Evolutionary conservation across 1,140 invertebrate genomes (phyloP), one percentile per base, ranked within the genome.

Genomic region (Hyles vespertilio): DNA sequence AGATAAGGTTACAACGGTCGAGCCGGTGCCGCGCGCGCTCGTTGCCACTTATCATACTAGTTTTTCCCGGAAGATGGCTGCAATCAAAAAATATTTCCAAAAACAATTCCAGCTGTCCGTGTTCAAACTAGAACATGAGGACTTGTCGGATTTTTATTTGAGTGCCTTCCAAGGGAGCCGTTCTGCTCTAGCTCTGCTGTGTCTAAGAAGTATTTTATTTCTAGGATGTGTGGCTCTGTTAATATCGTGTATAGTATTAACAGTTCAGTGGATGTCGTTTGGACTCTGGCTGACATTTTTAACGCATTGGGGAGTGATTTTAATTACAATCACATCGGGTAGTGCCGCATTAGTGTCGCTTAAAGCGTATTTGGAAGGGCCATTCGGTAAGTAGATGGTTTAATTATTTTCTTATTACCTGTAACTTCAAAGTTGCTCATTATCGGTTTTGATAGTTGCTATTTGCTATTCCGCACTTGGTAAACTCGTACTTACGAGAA

Each of bases 301-400:
- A 57, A 86, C 84, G 12, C 79, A 84, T 48, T 88, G 84, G 85
- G 84, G 85, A 7, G 22, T 86, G 1, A 0, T 81, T 7, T 53
- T 79, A 1, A 82, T 77, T 47, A 78, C 76, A 10, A 36, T 79
- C 0, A 65, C 76, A 7, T 56, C 72, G 52, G 76, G 69, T 43
- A 71, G 82, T 50, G 79, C 68, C 10, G 70, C 73, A 12, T 59
- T 46, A 6, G 63, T 89, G 7, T 83, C 81, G 22, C 46, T 63
- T 3, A 65, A 11, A 50, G 75, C 66, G 0, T 74, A 72, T 45
- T 46, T 67, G 2, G 59, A 58, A 48, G 79, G 75, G 59, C 65
- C 72, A 1, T 74, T 77, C 12, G 79, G 84, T 87, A 68, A 81
- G 80, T 73, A 33, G 45, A 43, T 43, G 8, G 11, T 22, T 46